These are phyloP conservation scores for Chloromyia formosa DNA, from an alignment of 2,888 invertebrate species.

Conservation along the genomic window DNA sequence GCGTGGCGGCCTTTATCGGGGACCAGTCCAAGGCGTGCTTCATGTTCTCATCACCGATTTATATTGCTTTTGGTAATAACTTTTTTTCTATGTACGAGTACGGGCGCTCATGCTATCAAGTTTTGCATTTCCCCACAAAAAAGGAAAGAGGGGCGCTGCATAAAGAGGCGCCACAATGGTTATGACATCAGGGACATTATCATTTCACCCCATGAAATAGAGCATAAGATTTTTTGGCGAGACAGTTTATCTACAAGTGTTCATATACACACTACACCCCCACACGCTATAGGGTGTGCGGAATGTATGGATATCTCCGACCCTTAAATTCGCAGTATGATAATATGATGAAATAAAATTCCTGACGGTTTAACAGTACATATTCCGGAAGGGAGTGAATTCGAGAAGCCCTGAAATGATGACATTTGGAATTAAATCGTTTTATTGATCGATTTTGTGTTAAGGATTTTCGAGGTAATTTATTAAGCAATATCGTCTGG, in stretches of 20 bases:
- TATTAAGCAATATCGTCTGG: too few species aligned
- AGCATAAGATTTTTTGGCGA: conserved; percentile 12
- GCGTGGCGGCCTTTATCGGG: neutral
- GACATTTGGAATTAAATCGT: conserved; percentile 39
- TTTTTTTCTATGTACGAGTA: neutral
- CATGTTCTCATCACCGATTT: neutral
- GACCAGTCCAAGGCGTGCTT: neutral
- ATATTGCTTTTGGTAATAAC: conserved; percentile 6
- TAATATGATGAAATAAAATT: neutral
- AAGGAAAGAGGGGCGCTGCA: neutral
- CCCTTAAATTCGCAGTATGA: neutral
- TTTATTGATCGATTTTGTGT: conserved; percentile 33
- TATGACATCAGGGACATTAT: conserved; percentile 7
- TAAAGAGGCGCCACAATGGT: conserved; percentile 12
- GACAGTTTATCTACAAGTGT: neutral
- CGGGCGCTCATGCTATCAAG: neutral
- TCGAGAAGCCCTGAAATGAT: neutral
- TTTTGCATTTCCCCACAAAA: neutral
- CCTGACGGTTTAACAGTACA: neutral
- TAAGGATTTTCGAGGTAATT: neutral
- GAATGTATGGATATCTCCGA: neutral
- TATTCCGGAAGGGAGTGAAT: neutral
- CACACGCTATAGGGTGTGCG: neutral
- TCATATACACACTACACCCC: neutral
- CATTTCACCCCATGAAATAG: conserved; percentile 34